Percentiles rank a stretch among this genome's conserved stretches.
phyloP scores from a whole-genome alignment of 2,113 vertebrate genomes.

The Bettongia penicillata region DNA sequence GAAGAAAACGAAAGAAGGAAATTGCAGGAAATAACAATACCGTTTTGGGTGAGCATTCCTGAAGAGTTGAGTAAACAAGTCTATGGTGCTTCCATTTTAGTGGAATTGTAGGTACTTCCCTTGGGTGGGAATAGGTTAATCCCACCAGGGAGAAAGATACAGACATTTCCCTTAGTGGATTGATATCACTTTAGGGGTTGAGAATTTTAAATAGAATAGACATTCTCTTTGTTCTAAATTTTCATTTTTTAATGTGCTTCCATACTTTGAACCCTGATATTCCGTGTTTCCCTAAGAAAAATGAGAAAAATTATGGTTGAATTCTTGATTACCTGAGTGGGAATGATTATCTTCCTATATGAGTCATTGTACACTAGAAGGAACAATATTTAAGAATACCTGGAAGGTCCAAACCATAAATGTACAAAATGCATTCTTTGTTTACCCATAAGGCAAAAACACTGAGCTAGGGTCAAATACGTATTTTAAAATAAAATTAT shows the following conservation, averaged over 20 bases:
- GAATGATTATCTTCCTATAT: not conserved
- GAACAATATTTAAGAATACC: not conserved
- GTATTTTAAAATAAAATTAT: not conserved
- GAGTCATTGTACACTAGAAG: not conserved
- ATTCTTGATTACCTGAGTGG: not conserved
- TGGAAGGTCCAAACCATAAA: not conserved
- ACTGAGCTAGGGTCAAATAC: not conserved
- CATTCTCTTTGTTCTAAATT: not conserved
- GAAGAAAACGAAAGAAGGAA: not conserved
- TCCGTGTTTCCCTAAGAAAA: not conserved
- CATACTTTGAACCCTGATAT: not conserved
- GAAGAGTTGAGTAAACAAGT: not conserved
- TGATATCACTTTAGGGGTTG: not conserved
- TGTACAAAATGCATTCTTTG: not conserved
- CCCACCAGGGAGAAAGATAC: not conserved
- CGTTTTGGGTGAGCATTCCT: not conserved
- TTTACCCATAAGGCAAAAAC: not conserved
- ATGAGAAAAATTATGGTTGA: not conserved
- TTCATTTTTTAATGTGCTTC: not conserved
- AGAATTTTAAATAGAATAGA: not conserved
- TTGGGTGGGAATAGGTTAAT: not conserved
- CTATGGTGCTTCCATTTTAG: not conserved
- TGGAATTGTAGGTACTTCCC: not conserved
- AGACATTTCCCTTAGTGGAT: not conserved
- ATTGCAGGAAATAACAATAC: not conserved